Base-by-base conservation (phyloP, 2,113 vertebrate genomes). In the Ictalurus punctatus region DNA sequence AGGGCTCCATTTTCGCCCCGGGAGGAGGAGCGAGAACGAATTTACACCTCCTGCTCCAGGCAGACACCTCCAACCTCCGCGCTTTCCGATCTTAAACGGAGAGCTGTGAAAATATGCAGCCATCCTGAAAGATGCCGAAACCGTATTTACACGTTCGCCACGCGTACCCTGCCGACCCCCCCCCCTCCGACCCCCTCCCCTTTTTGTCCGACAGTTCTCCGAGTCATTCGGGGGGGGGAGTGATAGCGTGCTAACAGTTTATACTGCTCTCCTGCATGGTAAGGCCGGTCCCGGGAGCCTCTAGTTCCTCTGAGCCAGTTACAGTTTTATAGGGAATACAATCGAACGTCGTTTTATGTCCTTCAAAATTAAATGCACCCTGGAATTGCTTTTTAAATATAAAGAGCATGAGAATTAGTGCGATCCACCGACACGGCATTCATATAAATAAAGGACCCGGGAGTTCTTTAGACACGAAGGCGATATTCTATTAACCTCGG, bases 31-130 rank as follows among this genome's bases (percentile, higher is more conserved):
- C 93, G 92, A 89, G 91, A 92, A 93, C 90, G 90, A 94, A 95
- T 96, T 96, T 94, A 94, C 95, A 95, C 95, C 94, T 94, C 91
- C 83, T 88, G 37, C 87, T 90, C 90, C 88, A 84, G 84, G 84
- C 83, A 79, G 82, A 91, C 91, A 89, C 90, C 90, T 90, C 87
- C 88, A 85, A 83, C 89, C 86, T 84, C 86, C 90, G 44, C 85
- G n/a, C 56, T 87, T 89, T 89, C 89, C 84, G 81, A 87, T 90
- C 87, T 90, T 90, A 88, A 90, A 88, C 83, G 44, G 23, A 63
- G 73, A 88, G 87, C 90, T 89, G 91, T 91, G 89, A 95, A 95
- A 94, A 95, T 94, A 95, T 94, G 90, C 93, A 94, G 92, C 14
- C 83, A 92, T 94, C 88, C 90, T 89, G 88, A 91, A 89, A 94